These are phyloP conservation scores for Pantherophis guttatus DNA, from an alignment of 2,113 vertebrate genomes.

Conservation along the genomic window DNA sequence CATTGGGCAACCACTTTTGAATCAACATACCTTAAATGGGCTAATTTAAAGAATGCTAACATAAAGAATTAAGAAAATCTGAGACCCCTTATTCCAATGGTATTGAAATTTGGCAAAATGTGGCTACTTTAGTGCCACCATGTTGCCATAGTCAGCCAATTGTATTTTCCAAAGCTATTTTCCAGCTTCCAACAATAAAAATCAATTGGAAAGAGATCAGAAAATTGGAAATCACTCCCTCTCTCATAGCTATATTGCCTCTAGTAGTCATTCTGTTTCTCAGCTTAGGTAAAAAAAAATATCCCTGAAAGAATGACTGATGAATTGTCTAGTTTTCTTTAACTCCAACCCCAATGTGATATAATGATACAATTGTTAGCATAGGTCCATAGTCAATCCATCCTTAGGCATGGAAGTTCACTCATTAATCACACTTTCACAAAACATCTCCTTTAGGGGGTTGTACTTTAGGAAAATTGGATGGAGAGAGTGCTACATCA, in stretches of 20 bases:
- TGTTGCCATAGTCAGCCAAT: too few species aligned
- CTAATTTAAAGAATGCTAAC: background rate
- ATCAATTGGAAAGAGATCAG: background rate
- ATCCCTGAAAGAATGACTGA: background rate
- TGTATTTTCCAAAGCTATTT: background rate
- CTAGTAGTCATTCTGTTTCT: background rate
- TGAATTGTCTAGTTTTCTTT: background rate
- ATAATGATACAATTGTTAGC: background rate
- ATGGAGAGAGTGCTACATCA: background rate
- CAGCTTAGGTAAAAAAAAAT: background rate
- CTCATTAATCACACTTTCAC: background rate
- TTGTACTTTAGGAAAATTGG: background rate
- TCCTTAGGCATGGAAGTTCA: background rate
- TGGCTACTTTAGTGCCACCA: too few species aligned
- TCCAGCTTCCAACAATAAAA: background rate
- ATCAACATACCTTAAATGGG: background rate
- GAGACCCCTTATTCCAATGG: background rate
- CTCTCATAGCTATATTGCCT: background rate
- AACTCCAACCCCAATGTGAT: background rate
- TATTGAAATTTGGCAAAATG: background rate
- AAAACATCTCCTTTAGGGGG: background rate
- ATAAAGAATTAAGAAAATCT: background rate
- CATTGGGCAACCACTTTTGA: background rate
- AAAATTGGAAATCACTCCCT: background rate
- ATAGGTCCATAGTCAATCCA: background rate